Conservation (phyloP, 2,797 vertebrate species). For the Prionace glauca region DNA sequence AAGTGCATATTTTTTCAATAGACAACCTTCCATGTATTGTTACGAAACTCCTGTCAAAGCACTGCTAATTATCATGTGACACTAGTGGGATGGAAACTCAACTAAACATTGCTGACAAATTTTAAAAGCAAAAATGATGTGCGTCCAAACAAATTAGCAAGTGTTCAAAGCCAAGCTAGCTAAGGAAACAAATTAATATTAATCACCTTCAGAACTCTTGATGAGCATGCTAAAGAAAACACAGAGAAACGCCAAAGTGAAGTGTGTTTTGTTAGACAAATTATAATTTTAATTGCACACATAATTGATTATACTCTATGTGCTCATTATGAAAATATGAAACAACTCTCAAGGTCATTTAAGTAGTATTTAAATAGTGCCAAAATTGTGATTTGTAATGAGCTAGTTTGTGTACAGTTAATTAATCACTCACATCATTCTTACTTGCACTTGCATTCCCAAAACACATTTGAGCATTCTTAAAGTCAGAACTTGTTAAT, state of each 20-base stretch:
- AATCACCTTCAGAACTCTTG: constrained; percentile 43
- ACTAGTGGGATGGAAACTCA: constrained; percentile 50
- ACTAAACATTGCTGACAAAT: constrained; percentile 54
- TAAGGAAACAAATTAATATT: constrained; percentile 46
- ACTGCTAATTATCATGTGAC: constrained; percentile 53
- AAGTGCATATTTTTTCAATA: not conserved
- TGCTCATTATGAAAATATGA: constrained; percentile 59
- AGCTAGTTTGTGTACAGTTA: constrained; percentile 54
- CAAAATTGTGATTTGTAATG: constrained; percentile 56
- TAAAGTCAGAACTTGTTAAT: not conserved
- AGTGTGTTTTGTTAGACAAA: constrained; percentile 55
- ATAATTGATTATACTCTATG: constrained; percentile 62
- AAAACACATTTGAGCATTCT: constrained; percentile 41
- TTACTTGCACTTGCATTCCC: constrained; percentile 49
- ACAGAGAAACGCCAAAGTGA: constrained; percentile 41
- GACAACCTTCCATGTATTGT: not conserved
- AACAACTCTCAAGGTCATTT: constrained; percentile 63
- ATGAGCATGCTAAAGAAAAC: constrained; percentile 44
- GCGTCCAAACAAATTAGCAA: constrained; percentile 51
- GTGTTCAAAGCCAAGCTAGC: not conserved
- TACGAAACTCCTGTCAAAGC: not conserved
- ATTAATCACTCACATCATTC: constrained; percentile 56
- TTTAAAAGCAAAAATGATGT: constrained; percentile 45
- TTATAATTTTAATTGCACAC: constrained; percentile 63
- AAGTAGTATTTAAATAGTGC: constrained; percentile 53